Base-by-base conservation (phyloP, 2,888 invertebrate genomes). In the Andrena dorsata region DNA sequence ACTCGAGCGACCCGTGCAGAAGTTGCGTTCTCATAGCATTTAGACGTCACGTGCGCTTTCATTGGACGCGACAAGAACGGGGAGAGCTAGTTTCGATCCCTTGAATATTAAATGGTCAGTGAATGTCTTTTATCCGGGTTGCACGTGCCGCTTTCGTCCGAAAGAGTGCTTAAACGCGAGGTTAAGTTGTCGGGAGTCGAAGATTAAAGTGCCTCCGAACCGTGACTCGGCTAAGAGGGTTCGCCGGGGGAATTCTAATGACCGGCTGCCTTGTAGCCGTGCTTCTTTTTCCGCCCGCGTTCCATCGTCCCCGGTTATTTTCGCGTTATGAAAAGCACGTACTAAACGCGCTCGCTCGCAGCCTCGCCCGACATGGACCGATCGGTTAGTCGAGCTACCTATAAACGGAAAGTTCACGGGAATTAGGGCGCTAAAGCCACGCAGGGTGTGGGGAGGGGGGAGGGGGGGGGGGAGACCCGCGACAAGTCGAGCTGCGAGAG, bases 191-290 rank as follows among this genome's bases (percentile, higher is more conserved):
- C 87, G 88, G 80, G 89, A 87, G 86, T 86, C 86, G 87, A 90
- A 91, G 91, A 93, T 92, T 92, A 92, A 91, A 92, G 91, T 90
- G 88, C 86, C 88, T 87, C 84, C 80, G 87, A 88, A 86, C 83
- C 82, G 75, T 80, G 84, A 85, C 84, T 82, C 86, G 87, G 82
- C 84, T 88, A 90, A 90, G 88, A 89, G 85, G 80, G 75, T 82
- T 56, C 90, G 89, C 74, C 41, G 51, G 76, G 90, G 88, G 90
- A 92, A 90, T 92, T 89, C 89, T 90, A 92, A 92, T 90, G 90
- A 90, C 88, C 88, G 86, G 32, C 85, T 86, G 82, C 61, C 71
- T 8, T 53, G 32, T 60, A 2, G 10, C 2, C 68, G 0, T 41
- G 23, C 28, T 53, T 28, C 61, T 65, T 64, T 64, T 47, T 41